Base-by-base conservation (phyloP, 2,113 vertebrate genomes). In the Bolborhynchus lineola region DNA sequence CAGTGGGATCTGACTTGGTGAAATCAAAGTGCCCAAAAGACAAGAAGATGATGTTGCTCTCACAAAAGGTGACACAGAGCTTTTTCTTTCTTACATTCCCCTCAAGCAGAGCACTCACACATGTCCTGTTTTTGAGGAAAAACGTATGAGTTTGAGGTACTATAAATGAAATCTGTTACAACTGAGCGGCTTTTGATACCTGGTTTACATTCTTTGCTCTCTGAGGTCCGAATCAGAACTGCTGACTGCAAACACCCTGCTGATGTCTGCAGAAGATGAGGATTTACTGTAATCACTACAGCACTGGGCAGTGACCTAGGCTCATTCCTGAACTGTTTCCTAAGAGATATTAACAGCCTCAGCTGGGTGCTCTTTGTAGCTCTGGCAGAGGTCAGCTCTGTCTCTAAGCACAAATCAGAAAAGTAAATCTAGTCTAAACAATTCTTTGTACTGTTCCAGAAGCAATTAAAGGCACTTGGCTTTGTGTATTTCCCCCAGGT, bases 361-460 rank as follows among this genome's bases (percentile, higher is more conserved):
- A 96, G 96, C 92, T 94, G 95, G 95, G 92, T 92, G 95, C 93
- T 96, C 87, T 96, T 97, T 95, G 87, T 96, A 95, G 89, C 94
- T 87, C 85, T 97, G 96, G 94, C 91, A 96, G 92, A 96, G 93
- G 96, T 97, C 95, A 97, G 67, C 50, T 94, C 91, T 89, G 95
- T 93, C 93, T 96, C 92, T 78, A 94, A 93, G 91, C 82, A 82
- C 92, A 97, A 95, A 96, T 97, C 95, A 95, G 90, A 93, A 92
- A 94, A 94, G 89, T 86, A 97, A 95, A 95, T 90, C 86, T 94
- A 97, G 93, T 90, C 87, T 97, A 97, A 97, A 96, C 96, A 97
- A 96, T 95, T 81, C 92, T 87, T 90, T 94, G 60, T 90, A 85
- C 90, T 95, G 95, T 96, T 95, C 89, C 93, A 97, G 85, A 67